These are phyloP conservation scores for Dallia pectoralis DNA, from an alignment of 2,797 vertebrate genomes.

Conservation along the genomic window DNA sequence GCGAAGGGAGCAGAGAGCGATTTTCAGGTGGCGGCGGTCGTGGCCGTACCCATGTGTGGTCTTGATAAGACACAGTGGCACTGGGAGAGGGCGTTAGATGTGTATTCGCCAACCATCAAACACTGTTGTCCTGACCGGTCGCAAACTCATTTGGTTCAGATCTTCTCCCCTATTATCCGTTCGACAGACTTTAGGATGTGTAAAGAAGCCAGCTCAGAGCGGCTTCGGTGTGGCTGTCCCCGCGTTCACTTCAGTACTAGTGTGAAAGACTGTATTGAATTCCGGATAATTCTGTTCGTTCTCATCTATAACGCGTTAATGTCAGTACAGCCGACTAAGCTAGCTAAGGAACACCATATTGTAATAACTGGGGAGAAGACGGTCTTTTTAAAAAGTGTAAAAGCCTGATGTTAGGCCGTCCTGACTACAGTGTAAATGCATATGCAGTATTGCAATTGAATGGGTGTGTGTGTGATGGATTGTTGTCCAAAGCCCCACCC, in stretches of 20 bases:
- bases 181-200: background rate
- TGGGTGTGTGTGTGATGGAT: too few species aligned
- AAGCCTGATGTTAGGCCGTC: background rate
- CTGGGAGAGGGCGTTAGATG: constrained; percentile 60
- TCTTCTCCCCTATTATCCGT: background rate
- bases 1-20: constrained; percentile 1
- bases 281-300: background rate
- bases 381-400: background rate
- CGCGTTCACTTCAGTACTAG: background rate
- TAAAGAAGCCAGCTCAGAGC: background rate
- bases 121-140: background rate
- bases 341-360: background rate
- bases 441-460: too few species aligned
- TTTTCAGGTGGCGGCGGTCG: background rate
- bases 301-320: background rate
- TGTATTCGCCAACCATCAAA: constrained; percentile 17
- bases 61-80: constrained; percentile 54
- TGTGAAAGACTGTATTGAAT: background rate
- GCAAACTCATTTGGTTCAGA: background rate
- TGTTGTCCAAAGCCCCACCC: too few species aligned
- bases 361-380: background rate
- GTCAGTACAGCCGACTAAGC: background rate
- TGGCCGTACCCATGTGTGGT: constrained; percentile 3
- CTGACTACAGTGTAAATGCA: too few species aligned
- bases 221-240: background rate